Evolutionary conservation across 2,888 invertebrate genomes (phyloP).

Genomic region (Oscheius onirici): DNA sequence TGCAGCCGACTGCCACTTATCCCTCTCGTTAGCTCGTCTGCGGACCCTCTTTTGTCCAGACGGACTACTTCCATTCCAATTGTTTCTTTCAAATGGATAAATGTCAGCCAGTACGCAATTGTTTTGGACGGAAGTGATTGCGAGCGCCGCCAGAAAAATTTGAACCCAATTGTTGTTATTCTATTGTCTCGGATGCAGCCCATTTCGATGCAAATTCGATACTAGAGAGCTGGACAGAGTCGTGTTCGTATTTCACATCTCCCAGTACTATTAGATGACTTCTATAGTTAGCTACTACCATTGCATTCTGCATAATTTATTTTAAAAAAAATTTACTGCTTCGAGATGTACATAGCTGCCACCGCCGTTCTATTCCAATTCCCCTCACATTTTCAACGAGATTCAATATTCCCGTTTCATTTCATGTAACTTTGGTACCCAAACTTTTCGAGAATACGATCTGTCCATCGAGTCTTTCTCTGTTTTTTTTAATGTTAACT

Average conservation of each 20-base stretch:
- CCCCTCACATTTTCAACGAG: too few relatives aligned
- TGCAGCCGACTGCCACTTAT: constrained; percentile 19
- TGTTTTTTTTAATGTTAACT: too few relatives aligned
- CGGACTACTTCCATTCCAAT: not conserved
- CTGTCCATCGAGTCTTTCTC: too few relatives aligned
- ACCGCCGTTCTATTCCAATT: too few relatives aligned
- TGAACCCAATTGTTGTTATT: not conserved
- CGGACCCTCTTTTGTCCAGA: not conserved
- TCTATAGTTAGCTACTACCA: too few relatives aligned
- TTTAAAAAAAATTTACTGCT: not conserved
- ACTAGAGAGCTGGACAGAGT: not conserved
- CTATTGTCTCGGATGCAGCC: not conserved
- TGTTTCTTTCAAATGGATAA: not conserved
- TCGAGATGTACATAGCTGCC: too few relatives aligned
- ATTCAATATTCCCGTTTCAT: too few relatives aligned
- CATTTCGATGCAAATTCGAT: constrained; percentile 14
- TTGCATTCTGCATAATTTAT: not conserved
- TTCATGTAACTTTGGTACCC: too few relatives aligned
- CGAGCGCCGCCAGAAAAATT: not conserved
- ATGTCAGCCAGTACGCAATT: not conserved
- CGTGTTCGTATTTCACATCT: not conserved
- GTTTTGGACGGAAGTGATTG: not conserved
- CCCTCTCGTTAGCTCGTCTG: constrained; percentile 28
- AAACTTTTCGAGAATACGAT: too few relatives aligned
- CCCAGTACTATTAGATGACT: not conserved